Evolutionary conservation across 2,113 vertebrate genomes (phyloP).

Genomic region (Dicrurus megarhynchus): DNA sequence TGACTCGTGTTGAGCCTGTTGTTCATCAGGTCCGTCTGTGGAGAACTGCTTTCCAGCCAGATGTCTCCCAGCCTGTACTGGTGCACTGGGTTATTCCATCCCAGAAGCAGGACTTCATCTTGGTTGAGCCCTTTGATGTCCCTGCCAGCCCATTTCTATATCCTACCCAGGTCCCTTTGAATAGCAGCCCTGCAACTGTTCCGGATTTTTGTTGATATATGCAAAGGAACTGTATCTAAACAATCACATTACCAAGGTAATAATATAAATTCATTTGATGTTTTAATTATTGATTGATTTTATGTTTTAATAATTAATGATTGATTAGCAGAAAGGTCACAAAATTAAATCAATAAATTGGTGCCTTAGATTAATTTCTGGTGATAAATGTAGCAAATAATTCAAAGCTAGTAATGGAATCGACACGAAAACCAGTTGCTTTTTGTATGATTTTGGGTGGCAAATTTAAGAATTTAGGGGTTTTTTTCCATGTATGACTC

Average conservation of each 20-base stretch:
- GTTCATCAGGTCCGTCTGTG: neutral
- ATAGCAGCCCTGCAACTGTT: neutral
- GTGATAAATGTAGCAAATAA: neutral
- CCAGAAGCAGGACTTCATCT: neutral
- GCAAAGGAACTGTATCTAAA: neutral
- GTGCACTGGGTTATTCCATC: neutral
- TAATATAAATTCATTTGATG: neutral
- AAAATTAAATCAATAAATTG: neutral
- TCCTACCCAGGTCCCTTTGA: neutral
- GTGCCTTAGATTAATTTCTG: neutral
- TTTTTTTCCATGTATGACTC: neutral
- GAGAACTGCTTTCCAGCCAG: neutral
- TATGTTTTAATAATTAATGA: neutral
- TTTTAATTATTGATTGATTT: neutral
- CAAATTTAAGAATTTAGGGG: neutral
- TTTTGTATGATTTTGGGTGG: neutral
- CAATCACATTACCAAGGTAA: neutral
- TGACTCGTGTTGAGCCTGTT: rapidly evolving
- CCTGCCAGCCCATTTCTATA: neutral
- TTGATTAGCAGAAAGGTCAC: neutral
- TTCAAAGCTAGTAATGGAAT: neutral
- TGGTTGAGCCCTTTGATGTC: neutral
- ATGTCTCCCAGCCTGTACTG: neutral
- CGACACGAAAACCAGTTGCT: neutral
- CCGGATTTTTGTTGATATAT: neutral